A percentile compares a stretch with the other conserved stretches of the same genome.
These are phyloP conservation scores for Drosophila fuyamai DNA, from an alignment of 1,140 invertebrate genomes.

Conservation along the genomic window DNA sequence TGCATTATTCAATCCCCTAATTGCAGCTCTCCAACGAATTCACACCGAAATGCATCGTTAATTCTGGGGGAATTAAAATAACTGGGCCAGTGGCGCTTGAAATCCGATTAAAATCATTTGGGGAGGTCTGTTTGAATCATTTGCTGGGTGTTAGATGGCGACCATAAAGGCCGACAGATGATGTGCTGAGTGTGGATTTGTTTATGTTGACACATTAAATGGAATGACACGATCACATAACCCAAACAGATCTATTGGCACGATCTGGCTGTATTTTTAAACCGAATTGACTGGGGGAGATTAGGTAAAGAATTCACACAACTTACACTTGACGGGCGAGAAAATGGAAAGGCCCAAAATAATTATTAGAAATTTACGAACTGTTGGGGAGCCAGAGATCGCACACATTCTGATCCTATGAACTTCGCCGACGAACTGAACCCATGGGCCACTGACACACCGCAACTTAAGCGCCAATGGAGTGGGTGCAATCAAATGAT, in stretches of 20 bases:
- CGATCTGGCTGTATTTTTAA: conserved; percentile 32
- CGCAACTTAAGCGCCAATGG: conserved; percentile 39
- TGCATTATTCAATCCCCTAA: conserved; percentile 14
- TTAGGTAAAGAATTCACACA: conserved; percentile 15
- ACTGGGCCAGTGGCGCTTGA: conserved; percentile 72
- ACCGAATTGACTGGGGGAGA: not conserved
- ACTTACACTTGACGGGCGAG: conserved; percentile 19
- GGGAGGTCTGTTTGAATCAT: conserved; percentile 14
- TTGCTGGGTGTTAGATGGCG: conserved; percentile 43
- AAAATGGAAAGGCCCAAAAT: not conserved
- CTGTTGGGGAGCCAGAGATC: not conserved
- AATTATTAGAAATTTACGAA: not conserved
- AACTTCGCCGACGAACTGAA: conserved; percentile 37
- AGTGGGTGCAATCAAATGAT: conserved; percentile 28
- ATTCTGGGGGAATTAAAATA: conserved; percentile 72
- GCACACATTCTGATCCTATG: conserved; percentile 32
- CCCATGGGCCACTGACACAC: conserved; percentile 41
- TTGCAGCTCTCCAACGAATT: conserved; percentile 21
- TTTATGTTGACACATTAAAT: conserved; percentile 58
- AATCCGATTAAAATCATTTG: conserved; percentile 56
- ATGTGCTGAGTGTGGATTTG: conserved; percentile 34
- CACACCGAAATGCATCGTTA: conserved; percentile 63
- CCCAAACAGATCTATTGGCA: conserved; percentile 39
- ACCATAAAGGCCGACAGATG: not conserved
- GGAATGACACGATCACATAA: conserved; percentile 40